A percentile compares a stretch with the other conserved stretches of the same genome.
phyloP scores from a whole-genome alignment of 1,140 invertebrate species.

The Daktulosphaira vitifoliae region DNA sequence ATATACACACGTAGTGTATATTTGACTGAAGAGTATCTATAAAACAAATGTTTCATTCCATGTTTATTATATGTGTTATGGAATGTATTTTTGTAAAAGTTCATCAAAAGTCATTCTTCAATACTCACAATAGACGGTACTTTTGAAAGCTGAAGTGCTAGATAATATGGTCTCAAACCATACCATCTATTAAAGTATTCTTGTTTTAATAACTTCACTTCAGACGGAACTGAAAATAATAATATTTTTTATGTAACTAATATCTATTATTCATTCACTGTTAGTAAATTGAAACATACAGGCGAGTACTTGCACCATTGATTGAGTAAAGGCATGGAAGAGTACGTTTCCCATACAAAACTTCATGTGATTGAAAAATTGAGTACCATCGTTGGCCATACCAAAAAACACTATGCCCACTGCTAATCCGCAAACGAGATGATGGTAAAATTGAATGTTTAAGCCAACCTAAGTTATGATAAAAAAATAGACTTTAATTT shows the following conservation, averaged over 20 bases:
- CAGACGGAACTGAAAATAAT: slow-evolving; percentile 57
- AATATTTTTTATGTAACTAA: background rate
- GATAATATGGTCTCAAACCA: slow-evolving; percentile 64
- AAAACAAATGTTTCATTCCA: no score
- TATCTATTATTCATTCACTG: background rate
- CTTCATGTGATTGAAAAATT: slow-evolving; percentile 59
- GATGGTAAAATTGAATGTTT: slow-evolving; percentile 52
- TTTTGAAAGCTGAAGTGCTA: slow-evolving; percentile 63
- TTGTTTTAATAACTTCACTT: slow-evolving; percentile 68
- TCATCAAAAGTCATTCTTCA: no score
- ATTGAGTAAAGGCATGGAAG: slow-evolving; percentile 56
- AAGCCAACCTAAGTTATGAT: slow-evolving; percentile 43
- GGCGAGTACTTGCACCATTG: slow-evolving; percentile 51
- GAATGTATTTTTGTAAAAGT: no score
- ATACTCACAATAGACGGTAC: slow-evolving; percentile 48
- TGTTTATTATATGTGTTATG: no score
- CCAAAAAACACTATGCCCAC: slow-evolving; percentile 52
- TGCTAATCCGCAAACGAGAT: slow-evolving; percentile 50
- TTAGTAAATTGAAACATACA: slow-evolving; percentile 39
- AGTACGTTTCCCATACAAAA: slow-evolving; percentile 55
- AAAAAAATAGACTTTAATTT: background rate
- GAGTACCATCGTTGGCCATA: slow-evolving; percentile 51
- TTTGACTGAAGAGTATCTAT: slow-evolving; percentile 48
- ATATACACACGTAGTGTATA: slow-evolving; percentile 52
- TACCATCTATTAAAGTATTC: slow-evolving; percentile 82